phyloP scores from a whole-genome alignment of 2,797 vertebrate genomes.

The Sylvia borin region DNA sequence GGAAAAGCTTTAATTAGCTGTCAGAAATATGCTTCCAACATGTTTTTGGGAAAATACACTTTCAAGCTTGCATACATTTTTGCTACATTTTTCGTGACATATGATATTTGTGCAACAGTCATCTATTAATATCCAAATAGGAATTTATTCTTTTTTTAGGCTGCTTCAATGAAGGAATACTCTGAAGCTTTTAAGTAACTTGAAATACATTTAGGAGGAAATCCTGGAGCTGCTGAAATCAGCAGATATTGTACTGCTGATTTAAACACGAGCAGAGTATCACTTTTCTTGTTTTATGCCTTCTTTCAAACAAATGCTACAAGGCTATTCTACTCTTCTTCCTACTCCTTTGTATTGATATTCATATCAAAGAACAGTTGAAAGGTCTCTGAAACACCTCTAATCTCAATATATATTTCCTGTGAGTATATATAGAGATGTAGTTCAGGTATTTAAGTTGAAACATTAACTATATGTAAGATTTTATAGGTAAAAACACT shows the following conservation, averaged over 20 bases:
- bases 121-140: neutral
- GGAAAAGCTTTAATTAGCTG: slow-evolving; percentile 60
- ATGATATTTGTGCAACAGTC: neutral
- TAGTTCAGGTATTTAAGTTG: neutral
- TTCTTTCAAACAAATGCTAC: neutral
- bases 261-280: neutral
- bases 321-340: neutral
- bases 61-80: neutral
- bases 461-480: neutral
- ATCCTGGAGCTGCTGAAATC: neutral
- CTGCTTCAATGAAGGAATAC: neutral
- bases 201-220: neutral
- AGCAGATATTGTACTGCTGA: neutral
- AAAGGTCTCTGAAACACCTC: neutral
- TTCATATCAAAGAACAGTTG: neutral
- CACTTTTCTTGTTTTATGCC: neutral
- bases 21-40: slow-evolving; percentile 19
- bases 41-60: neutral
- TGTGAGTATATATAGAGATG: neutral
- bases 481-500: neutral
- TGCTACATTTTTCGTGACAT: neutral
- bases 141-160: neutral
- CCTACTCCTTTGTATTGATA: neutral
- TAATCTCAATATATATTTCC: neutral
- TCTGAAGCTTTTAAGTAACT: neutral